Percentiles rank a stretch among this genome's conserved stretches.
Conservation (phyloP, 2,888 invertebrate genomes). For the Mythimna lalbum region DNA sequence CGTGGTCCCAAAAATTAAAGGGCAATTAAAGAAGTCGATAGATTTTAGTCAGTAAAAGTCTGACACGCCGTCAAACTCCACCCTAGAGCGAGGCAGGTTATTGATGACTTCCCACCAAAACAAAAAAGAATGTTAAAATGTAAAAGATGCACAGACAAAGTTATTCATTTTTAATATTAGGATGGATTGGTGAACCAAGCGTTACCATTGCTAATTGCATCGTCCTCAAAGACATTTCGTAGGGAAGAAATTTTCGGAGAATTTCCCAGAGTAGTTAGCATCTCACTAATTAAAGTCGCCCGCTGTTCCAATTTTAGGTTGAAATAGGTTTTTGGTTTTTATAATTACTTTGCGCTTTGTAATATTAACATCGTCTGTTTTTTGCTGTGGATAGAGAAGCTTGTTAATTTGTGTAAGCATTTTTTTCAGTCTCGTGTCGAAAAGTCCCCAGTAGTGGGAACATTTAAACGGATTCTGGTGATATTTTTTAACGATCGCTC, state of each 20-base stretch:
- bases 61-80: neutral
- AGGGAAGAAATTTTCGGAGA: slow-evolving; percentile 31
- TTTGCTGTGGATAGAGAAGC: neutral
- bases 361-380: neutral
- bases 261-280: slow-evolving; percentile 30
- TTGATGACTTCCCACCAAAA: too few species aligned
- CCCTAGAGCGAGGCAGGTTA: too few species aligned
- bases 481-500: too few species aligned
- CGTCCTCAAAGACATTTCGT: slow-evolving; percentile 34
- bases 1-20: too few species aligned
- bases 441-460: neutral
- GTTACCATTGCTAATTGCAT: slow-evolving; percentile 41
- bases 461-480: neutral
- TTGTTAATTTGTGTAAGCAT: neutral
- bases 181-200: slow-evolving; percentile 13
- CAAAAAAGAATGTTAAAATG: too few species aligned
- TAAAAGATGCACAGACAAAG: too few species aligned
- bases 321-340: slow-evolving; percentile 38
- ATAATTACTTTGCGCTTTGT: slow-evolving; percentile 43
- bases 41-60: neutral
- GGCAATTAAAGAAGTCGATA: too few species aligned
- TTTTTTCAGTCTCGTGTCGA: neutral
- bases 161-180: too few species aligned
- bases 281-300: slow-evolving; percentile 49
- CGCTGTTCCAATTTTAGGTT: slow-evolving; percentile 36